Evolutionary conservation across 2,888 invertebrate species (phyloP), one percentile per base, ranked within the genome.

Genomic region (Rhingia campestris): DNA sequence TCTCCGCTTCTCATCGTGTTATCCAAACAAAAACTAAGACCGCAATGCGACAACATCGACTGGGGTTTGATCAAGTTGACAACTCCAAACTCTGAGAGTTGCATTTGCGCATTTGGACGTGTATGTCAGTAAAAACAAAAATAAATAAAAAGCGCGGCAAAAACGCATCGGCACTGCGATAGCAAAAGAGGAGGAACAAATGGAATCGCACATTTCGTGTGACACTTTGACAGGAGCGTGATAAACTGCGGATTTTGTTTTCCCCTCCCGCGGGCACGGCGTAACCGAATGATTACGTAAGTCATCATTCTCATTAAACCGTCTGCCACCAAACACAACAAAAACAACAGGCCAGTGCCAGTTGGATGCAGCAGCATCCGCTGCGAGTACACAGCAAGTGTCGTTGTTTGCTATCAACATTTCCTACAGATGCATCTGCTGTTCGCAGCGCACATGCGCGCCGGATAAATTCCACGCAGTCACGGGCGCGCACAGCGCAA

Each of bases 201-300:
- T 84, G 84, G 84, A 84, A 84, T 84, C 84, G 84, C 84, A 74
- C 84, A 84, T 84, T 84, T 80, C 80, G 80, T 80, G 89, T 89
- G 89, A 89, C 89, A 89, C 86, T 87, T 89, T 89, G 89, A 89
- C 89, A 89, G 89, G 89, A 89, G 89, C 89, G 89, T 89, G 89
- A 89, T 89, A 89, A 89, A 89, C 89, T 88, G 88, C 88, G 87
- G 88, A 87, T 86, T 86, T 80, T 72, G 76, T 37, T 47, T 12
- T 54, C 47, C 69, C 14, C 54, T 39, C 22, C 41, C 33, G 12
- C 51, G 7, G 10, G 35, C 10, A 6, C 6, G 35, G 30, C n/a
- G 32, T 43, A 58, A 67, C 58, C 67, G 22, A 1, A 59, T 37
- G 70, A 59, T 84, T 84, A 70, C 84, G 80, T 84, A 84, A 84